phyloP scores from a whole-genome alignment of 2,113 vertebrate genomes.

The Charina bottae region DNA sequence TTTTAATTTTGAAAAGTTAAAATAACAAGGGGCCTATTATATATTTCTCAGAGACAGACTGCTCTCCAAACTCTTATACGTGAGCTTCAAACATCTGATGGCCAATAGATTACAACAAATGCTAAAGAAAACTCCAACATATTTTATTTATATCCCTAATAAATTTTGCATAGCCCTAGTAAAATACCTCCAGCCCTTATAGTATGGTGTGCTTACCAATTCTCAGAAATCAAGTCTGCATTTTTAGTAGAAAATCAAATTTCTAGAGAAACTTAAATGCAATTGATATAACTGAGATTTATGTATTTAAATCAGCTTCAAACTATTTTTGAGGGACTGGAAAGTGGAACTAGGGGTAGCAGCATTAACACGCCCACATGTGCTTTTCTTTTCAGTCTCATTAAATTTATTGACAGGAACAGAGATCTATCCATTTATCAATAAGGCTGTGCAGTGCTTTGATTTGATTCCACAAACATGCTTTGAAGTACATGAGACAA shows the following conservation, averaged over 20 bases:
- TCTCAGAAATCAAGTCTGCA: not conserved
- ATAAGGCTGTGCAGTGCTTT: not conserved
- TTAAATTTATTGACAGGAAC: not conserved
- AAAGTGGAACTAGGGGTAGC: not conserved
- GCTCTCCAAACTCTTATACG: not conserved
- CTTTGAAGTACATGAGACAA: not conserved
- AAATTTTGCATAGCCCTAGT: not conserved
- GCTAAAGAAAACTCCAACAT: not conserved
- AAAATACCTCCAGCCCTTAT: not conserved
- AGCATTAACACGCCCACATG: not conserved
- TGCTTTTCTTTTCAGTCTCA: not conserved
- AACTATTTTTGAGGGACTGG: not conserved
- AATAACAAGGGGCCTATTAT: not conserved
- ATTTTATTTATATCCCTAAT: not conserved
- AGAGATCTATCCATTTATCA: not conserved
- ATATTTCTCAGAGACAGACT: not conserved
- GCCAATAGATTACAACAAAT: not conserved
- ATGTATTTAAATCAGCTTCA: not conserved
- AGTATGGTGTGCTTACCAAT: not conserved
- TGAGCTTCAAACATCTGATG: not conserved
- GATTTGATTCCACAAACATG: not conserved
- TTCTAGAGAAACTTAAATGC: not conserved
- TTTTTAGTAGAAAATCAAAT: not conserved
- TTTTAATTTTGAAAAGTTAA: accelerated
- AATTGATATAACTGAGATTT: not conserved